Percentiles rank a stretch among this genome's conserved stretches.
Conservation (phyloP, 1,140 invertebrate species). For the Brachionus angularis region DNA sequence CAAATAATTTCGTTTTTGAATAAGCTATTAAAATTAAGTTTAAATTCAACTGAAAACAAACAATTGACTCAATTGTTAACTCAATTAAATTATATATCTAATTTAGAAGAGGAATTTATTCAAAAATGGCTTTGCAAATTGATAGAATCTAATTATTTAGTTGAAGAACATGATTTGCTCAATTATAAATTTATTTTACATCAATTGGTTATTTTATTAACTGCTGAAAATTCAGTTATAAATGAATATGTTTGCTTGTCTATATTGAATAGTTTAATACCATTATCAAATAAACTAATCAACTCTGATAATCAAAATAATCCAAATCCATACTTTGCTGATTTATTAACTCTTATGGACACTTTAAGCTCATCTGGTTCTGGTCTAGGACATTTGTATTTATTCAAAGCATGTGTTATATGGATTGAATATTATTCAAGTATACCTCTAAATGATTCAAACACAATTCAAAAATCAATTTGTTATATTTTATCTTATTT, state of each 20-base stretch:
- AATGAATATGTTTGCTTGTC: not conserved
- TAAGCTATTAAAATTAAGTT: not conserved
- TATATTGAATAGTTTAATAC: not conserved
- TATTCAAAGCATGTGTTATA: conserved; percentile 27
- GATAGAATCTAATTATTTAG: not conserved
- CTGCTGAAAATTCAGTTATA: not conserved
- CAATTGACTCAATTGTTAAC: not conserved
- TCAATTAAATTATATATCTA: not conserved
- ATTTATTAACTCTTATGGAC: conserved; percentile 1
- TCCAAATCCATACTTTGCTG: not conserved
- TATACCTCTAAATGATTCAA: not conserved
- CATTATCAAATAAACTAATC: not conserved
- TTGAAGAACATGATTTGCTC: not conserved
- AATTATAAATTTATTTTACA: conserved; percentile 12
- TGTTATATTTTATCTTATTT: conserved; percentile 74
- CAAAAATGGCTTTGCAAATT: not conserved
- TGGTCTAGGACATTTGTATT: conserved; percentile 23
- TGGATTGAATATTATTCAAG: conserved; percentile 14
- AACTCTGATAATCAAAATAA: not conserved
- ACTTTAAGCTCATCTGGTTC: not conserved
- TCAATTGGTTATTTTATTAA: conserved; percentile 28
- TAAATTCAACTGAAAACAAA: not conserved
- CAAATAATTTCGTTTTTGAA: not conserved
- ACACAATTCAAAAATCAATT: conserved; percentile 68
- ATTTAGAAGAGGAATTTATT: not conserved